Conservation (phyloP, 2,888 invertebrate genomes). For the Lycophotia porphyrea region DNA sequence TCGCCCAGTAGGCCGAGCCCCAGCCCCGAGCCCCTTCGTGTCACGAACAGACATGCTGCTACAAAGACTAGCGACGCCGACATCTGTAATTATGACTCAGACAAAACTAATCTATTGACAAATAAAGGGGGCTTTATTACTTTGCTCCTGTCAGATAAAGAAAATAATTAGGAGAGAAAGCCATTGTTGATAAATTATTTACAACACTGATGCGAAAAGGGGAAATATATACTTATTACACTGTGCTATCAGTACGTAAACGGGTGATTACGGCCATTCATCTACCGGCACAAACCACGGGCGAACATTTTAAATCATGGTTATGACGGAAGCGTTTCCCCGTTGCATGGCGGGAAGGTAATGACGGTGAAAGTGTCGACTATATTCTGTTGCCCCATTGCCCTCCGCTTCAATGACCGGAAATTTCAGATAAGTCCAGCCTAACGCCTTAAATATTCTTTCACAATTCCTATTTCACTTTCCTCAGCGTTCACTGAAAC, state of each 20-base stretch:
- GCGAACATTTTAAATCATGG: slow-evolving; percentile 43
- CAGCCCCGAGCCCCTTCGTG: slow-evolving; percentile 66
- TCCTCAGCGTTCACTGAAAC: slow-evolving; percentile 69
- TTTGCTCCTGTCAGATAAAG: slow-evolving; percentile 23
- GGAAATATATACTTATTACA: not conserved
- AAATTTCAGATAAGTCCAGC: slow-evolving; percentile 83
- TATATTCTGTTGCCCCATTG: slow-evolving; percentile 75
- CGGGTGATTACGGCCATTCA: slow-evolving; percentile 24
- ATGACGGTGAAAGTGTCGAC: slow-evolving; percentile 74
- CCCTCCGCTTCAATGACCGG: slow-evolving; percentile 82
- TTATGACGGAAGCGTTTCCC: slow-evolving; percentile 25
- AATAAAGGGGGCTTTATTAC: slow-evolving; percentile 28
- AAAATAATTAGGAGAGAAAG: slow-evolving; percentile 13
- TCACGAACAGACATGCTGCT: slow-evolving; percentile 71
- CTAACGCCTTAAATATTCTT: slow-evolving; percentile 76
- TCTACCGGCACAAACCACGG: slow-evolving; percentile 10
- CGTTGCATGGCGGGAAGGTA: slow-evolving; percentile 62
- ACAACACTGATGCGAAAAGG: slow-evolving; percentile 1
- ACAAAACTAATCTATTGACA: slow-evolving; percentile 52
- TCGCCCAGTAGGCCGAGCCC: slow-evolving; percentile 68
- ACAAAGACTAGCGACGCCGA: slow-evolving; percentile 58
- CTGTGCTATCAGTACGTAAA: slow-evolving; percentile 3
- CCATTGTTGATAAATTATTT: slow-evolving; percentile 20
- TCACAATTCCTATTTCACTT: slow-evolving; percentile 75
- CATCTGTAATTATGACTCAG: slow-evolving; percentile 50